A percentile compares a stretch with the other conserved stretches of the same genome.
Conservation (phyloP, 2,888 invertebrate genomes). For the Uloborus plumipes region DNA sequence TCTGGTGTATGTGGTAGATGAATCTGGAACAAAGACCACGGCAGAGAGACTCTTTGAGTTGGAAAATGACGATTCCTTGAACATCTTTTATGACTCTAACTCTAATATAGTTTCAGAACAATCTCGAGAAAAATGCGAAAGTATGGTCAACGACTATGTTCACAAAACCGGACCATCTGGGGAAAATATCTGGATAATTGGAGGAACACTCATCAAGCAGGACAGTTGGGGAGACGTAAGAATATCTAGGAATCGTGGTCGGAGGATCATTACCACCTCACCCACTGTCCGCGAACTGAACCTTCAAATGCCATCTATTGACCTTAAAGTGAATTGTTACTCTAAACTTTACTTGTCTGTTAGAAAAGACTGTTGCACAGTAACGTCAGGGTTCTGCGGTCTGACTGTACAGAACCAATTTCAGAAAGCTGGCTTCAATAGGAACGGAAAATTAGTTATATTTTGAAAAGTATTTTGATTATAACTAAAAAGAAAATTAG, state of each 20-base stretch:
- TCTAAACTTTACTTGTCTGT: conserved; percentile 75
- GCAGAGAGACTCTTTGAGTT: conserved; percentile 89
- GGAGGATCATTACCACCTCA: conserved; percentile 86
- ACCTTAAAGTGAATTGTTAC: conserved; percentile 88
- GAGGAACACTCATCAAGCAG: conserved; percentile 59
- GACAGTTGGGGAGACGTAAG: conserved; percentile 69
- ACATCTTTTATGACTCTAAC: conserved; percentile 85
- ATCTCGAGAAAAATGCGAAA: conserved; percentile 81
- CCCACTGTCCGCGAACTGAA: conserved; percentile 86
- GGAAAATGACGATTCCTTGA: conserved; percentile 84
- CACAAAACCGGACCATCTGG: conserved; percentile 75
- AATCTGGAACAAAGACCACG: conserved; percentile 89
- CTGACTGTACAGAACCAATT: conserved; percentile 93
- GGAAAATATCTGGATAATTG: conserved; percentile 77
- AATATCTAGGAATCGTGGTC: conserved; percentile 84
- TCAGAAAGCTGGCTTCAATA: conserved; percentile 91
- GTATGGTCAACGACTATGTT: background rate
- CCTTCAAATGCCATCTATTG: conserved; percentile 86
- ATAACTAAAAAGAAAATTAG: too few relatives aligned
- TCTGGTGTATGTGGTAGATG: conserved; percentile 87
- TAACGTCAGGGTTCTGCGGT: conserved; percentile 90
- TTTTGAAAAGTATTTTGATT: conserved; percentile 7
- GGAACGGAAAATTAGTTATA: conserved; percentile 85
- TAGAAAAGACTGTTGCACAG: conserved; percentile 86
- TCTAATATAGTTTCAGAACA: conserved; percentile 82